Evolutionary conservation across 2,797 vertebrate genomes (phyloP).

Genomic region (Acanthornis magna): DNA sequence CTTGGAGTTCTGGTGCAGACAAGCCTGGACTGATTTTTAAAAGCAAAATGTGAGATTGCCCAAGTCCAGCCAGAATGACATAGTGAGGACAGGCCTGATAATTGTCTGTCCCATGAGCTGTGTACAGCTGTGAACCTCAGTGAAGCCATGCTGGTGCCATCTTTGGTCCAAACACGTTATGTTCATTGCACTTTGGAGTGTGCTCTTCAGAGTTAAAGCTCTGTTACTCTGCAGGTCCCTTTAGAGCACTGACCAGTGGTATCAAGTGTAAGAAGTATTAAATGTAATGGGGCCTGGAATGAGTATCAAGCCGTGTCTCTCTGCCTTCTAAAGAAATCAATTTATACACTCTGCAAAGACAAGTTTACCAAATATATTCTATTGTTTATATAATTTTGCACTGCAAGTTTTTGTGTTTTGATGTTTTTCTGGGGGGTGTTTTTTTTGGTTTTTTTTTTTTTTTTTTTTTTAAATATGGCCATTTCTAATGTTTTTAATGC

Average conservation of each 20-base stretch:
- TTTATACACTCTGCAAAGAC: not conserved
- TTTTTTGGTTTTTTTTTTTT: too few relatives aligned
- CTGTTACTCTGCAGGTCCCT: not conserved
- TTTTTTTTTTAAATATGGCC: not conserved
- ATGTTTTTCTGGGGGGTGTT: too few relatives aligned
- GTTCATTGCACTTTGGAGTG: not conserved
- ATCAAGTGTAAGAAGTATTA: not conserved
- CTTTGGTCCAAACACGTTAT: accelerated
- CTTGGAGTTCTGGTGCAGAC: not conserved
- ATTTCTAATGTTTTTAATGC: not conserved
- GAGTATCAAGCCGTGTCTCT: not conserved
- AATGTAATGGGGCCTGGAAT: not conserved
- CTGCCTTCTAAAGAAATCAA: not conserved
- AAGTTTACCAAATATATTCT: not conserved
- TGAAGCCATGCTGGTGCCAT: not conserved
- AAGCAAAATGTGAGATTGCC: not conserved
- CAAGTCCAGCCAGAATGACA: not conserved
- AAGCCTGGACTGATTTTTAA: not conserved
- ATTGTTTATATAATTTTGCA: not conserved
- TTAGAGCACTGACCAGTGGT: not conserved
- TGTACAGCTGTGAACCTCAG: accelerated
- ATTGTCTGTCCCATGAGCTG: accelerated
- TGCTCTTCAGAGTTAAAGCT: not conserved
- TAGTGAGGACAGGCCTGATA: not conserved
- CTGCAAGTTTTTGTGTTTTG: not conserved